These are phyloP conservation scores for Rhopalosiphum padi DNA, from an alignment of 1,140 invertebrate species.

Conservation along the genomic window DNA sequence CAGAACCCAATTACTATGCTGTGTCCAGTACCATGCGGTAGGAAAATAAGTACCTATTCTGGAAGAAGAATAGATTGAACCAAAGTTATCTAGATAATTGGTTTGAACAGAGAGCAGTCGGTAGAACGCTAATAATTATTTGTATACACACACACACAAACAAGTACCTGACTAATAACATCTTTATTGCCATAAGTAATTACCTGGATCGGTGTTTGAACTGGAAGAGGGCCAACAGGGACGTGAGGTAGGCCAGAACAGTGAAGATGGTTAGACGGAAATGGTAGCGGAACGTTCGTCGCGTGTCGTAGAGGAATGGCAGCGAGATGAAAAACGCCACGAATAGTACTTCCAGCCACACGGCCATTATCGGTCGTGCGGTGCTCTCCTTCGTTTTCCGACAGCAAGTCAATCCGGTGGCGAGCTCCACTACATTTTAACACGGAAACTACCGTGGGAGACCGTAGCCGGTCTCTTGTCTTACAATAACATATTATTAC, in stretches of 20 bases:
- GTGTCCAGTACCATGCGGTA: neutral
- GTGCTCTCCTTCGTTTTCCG: neutral
- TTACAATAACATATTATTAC: neutral
- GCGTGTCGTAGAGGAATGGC: constrained; percentile 18
- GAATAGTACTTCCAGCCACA: constrained; percentile 21
- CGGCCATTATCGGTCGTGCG: neutral
- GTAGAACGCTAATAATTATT: no score
- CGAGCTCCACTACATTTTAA: neutral
- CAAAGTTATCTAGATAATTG: neutral
- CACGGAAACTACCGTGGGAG: neutral
- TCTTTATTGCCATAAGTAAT: neutral
- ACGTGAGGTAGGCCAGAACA: neutral
- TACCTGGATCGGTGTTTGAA: constrained; percentile 29
- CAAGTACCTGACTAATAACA: no score
- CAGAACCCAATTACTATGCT: neutral
- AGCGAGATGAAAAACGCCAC: constrained; percentile 41
- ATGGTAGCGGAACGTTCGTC: constrained; percentile 19
- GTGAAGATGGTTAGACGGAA: constrained; percentile 23
- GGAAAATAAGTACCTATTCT: neutral
- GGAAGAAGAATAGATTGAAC: neutral
- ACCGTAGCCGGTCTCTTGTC: neutral
- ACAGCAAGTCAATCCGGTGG: neutral
- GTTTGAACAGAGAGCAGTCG: neutral
- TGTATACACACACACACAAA: neutral
- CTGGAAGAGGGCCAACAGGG: constrained; percentile 13